A percentile compares a stretch with the other conserved stretches of the same genome.
Evolutionary conservation across 2,888 invertebrate genomes (phyloP).

Genomic region (Pasiphila rectangulata): DNA sequence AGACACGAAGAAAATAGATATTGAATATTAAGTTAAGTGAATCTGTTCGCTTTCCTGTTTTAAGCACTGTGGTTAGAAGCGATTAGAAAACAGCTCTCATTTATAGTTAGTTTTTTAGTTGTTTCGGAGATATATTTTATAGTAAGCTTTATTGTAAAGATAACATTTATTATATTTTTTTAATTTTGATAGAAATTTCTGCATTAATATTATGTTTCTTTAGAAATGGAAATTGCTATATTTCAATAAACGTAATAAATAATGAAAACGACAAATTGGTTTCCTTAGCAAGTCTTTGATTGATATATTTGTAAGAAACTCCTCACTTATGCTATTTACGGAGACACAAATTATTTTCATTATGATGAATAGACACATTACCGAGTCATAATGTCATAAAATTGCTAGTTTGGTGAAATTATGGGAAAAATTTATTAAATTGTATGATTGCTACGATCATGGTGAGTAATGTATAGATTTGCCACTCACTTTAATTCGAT

Average conservation of each 20-base stretch:
- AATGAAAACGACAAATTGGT: conserved; percentile 7
- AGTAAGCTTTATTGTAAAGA: too few species aligned
- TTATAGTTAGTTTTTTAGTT: too few species aligned
- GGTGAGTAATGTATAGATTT: neutral
- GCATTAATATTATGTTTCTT: too few species aligned
- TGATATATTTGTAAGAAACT: conserved; percentile 27
- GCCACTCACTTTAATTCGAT: neutral
- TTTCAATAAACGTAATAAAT: neutral
- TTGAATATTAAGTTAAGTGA: too few species aligned
- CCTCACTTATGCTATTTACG: conserved; percentile 17
- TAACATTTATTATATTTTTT: too few species aligned
- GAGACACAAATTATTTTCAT: conserved; percentile 10
- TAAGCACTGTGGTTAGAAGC: too few species aligned
- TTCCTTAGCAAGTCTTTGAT: conserved; percentile 21
- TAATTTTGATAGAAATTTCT: too few species aligned
- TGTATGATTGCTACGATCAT: conserved; percentile 1
- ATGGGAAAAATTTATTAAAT: conserved; percentile 8
- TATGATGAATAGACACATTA: conserved; percentile 8
- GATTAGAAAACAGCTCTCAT: too few species aligned
- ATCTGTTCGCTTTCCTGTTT: too few species aligned
- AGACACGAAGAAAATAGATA: too few species aligned
- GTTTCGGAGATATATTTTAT: too few species aligned
- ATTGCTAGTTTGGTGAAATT: conserved; percentile 8
- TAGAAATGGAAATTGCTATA: neutral
- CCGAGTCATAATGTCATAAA: neutral